Base-by-base conservation (phyloP, 1,140 invertebrate genomes). In the Drosophila yakuba region DNA sequence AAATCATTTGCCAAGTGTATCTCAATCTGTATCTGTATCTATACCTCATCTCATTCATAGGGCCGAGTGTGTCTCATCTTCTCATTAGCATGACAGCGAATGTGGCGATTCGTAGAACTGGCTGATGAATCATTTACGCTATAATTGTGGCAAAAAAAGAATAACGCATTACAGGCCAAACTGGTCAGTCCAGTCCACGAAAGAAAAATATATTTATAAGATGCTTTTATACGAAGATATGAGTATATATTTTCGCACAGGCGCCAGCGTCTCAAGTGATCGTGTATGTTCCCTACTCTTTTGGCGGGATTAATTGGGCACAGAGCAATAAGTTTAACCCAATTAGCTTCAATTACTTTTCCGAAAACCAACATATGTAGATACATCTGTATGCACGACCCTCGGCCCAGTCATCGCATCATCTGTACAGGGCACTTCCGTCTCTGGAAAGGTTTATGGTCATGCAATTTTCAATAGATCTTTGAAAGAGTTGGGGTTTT, bases 321-420 rank as follows among this genome's bases (percentile, higher is more conserved):
- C 23, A 52, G 63, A 48, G 52, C 50, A 48, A 71, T 71, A 79
- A 76, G 68, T 79, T 74, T 88, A 89, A 89, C 84, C 79, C 83
- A 89, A 88, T 88, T 88, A 77, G 76, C 83, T 89, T 89, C 76
- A 88, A 88, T 88, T 89, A 67, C 56, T 44, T 50, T 32, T 11
- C n/a, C 20, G 60, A 28, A 32, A 39, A 47, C 17, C 25, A 50
- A 35, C 28, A 51, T 51, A 7, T 43, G 14, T 20, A 20, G 20
- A 7, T 41, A 41, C 39, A n/a, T 6, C 7, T 43, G 2, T 7
- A 11, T 44, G 32, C 7, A 14, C 6, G 32, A 52, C 45, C 32
- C n/a, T 44, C 12, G 38, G 20, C 23, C 54, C 23, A 57, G 41
- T 54, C 56, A 74, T 61, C 71, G 52, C 57, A 59, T 45, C 55